Conservation (phyloP, 2,113 vertebrate species). For the Gopherus flavomarginatus region DNA sequence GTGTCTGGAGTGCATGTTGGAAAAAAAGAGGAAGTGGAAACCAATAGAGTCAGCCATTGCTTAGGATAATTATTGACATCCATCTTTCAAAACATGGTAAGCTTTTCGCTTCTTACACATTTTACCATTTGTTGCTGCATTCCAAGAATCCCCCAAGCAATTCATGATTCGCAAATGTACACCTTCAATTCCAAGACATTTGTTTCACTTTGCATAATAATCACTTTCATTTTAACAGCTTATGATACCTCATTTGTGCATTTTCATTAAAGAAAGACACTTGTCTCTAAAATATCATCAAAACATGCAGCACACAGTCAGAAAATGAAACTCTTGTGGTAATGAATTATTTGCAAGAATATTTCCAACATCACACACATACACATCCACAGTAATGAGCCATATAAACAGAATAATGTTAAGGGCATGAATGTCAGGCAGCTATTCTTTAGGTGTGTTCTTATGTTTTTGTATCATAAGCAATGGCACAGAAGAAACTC, state of each 20-base stretch:
- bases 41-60: slow-evolving; percentile 56
- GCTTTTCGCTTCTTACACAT: slow-evolving; percentile 43
- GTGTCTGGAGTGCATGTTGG: slow-evolving; percentile 34
- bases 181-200: slow-evolving; percentile 38
- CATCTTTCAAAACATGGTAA: slow-evolving; percentile 54
- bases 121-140: slow-evolving; percentile 46
- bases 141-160: slow-evolving; percentile 37
- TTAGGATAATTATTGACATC: slow-evolving; percentile 65
- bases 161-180: slow-evolving; percentile 17
- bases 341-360: background rate
- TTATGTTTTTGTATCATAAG: background rate
- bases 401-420: background rate
- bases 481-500: background rate
- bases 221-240: slow-evolving; percentile 40
- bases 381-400: background rate
- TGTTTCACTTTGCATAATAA: slow-evolving; percentile 63
- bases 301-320: background rate
- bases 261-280: slow-evolving; percentile 35
- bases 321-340: background rate
- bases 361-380: background rate
- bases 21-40: slow-evolving; percentile 32
- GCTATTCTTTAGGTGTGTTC: background rate
- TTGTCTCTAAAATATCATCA: slow-evolving; percentile 29
- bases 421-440: background rate
- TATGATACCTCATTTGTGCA: slow-evolving; percentile 21